Evolutionary conservation across 2,113 vertebrate species (phyloP).

Genomic region (Odobenus rosmarus): DNA sequence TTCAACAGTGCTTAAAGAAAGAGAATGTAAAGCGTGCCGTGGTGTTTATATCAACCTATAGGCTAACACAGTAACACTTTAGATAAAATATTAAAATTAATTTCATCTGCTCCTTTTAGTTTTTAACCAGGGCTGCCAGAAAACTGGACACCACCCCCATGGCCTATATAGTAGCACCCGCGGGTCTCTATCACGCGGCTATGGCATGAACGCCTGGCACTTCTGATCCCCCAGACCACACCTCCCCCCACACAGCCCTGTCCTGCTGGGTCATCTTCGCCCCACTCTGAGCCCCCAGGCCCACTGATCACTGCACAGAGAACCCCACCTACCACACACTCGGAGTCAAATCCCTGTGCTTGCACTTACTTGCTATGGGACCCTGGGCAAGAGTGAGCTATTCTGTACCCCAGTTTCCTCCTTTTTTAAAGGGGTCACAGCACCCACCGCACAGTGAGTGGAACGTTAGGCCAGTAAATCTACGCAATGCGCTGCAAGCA

Average conservation of each 20-base stretch:
- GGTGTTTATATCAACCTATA: background rate
- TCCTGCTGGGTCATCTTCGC: background rate
- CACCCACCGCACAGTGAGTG: rapidly evolving
- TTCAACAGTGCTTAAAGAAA: background rate
- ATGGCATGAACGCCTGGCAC: rapidly evolving
- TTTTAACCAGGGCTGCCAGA: background rate
- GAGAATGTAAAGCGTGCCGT: background rate
- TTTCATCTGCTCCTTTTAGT: background rate
- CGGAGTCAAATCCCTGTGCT: background rate
- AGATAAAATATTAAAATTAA: background rate
- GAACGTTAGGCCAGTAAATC: too few species aligned
- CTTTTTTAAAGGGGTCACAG: rapidly evolving
- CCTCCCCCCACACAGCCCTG: rapidly evolving
- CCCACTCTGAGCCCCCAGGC: background rate
- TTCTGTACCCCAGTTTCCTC: background rate
- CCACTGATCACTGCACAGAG: background rate
- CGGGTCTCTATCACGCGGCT: rapidly evolving
- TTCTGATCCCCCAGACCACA: background rate
- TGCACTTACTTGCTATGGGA: background rate
- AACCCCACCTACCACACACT: background rate
- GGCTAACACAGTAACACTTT: background rate
- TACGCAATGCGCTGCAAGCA: rapidly evolving
- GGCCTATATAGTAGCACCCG: background rate
- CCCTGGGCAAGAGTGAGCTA: background rate
- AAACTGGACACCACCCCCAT: rapidly evolving